A percentile compares a stretch with the other conserved stretches of the same genome.
These are phyloP conservation scores for Microcebus lehilahytsara DNA, from an alignment of 2,113 vertebrate species.

Conservation along the genomic window DNA sequence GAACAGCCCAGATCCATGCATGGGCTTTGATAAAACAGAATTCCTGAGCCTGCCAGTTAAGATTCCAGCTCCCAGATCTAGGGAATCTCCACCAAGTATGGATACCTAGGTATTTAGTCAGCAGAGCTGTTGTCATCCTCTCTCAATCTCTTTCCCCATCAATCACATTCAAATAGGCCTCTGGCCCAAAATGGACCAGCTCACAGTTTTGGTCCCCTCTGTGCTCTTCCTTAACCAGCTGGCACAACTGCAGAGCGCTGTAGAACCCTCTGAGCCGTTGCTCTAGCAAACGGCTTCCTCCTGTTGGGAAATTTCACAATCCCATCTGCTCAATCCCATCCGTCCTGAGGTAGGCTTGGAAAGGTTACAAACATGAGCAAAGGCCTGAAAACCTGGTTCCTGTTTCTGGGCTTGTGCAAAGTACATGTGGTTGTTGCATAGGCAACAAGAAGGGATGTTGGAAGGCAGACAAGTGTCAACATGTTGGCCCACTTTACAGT, in stretches of 20 bases:
- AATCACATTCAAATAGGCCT: neutral
- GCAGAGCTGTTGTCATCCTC: neutral
- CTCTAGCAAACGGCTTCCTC: neutral
- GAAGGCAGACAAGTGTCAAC: neutral
- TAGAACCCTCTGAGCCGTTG: neutral
- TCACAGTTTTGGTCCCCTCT: neutral
- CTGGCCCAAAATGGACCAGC: neutral
- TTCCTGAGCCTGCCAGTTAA: neutral
- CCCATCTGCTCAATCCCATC: neutral
- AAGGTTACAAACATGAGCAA: neutral
- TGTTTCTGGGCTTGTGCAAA: neutral
- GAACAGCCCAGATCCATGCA: too few species aligned
- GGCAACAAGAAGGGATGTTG: neutral
- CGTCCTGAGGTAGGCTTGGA: neutral
- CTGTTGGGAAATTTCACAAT: slow-evolving; percentile 20
- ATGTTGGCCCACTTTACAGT: neutral
- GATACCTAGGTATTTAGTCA: neutral
- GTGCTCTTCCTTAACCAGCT: neutral
- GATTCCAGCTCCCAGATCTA: neutral
- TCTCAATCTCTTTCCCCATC: neutral
- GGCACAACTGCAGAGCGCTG: neutral
- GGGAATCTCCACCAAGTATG: neutral
- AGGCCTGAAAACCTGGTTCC: neutral
- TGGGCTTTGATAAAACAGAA: neutral
- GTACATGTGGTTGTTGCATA: neutral